phyloP scores from a whole-genome alignment of 2,113 vertebrate genomes.

The Leuciscus idus region DNA sequence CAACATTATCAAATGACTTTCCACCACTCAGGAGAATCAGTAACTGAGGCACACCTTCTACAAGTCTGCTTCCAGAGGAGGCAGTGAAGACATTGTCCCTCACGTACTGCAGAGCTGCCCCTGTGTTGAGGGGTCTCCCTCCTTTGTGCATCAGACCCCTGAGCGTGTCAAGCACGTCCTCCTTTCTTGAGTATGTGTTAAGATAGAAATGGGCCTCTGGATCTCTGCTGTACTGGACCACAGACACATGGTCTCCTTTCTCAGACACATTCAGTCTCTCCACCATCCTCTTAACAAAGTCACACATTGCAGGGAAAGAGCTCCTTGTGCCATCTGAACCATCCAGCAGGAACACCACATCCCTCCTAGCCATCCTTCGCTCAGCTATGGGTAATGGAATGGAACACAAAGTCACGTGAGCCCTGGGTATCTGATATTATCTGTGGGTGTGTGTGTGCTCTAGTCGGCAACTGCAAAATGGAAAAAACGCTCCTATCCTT shows the following conservation, averaged over 20 bases:
- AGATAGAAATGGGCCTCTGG: conserved; percentile 47
- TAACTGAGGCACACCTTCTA: conserved; percentile 62
- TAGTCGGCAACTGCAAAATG: not conserved
- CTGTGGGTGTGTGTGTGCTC: not conserved
- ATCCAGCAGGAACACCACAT: conserved; percentile 93
- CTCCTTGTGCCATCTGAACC: conserved; percentile 79
- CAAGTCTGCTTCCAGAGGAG: conserved; percentile 61
- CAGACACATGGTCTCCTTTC: conserved; percentile 81
- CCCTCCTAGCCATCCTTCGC: conserved; percentile 77
- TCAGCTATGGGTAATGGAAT: conserved; percentile 47
- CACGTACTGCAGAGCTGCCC: conserved; percentile 45
- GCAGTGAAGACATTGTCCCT: conserved; percentile 54
- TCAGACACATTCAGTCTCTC: conserved; percentile 83
- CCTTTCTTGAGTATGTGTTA: conserved; percentile 41
- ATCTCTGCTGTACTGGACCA: conserved; percentile 87
- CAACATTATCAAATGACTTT: conserved; percentile 53
- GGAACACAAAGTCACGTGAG: conserved; percentile 51
- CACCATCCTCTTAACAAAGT: conserved; percentile 85
- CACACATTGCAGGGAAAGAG: conserved; percentile 84
- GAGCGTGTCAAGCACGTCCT: conserved; percentile 16
- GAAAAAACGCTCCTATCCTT: not conserved
- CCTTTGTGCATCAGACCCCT: conserved; percentile 51
- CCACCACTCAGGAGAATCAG: conserved; percentile 60
- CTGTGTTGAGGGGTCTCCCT: conserved; percentile 38
- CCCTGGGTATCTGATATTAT: not conserved